phyloP scores from a whole-genome alignment of 2,888 invertebrate species.

The Melinaea marsaeus region DNA sequence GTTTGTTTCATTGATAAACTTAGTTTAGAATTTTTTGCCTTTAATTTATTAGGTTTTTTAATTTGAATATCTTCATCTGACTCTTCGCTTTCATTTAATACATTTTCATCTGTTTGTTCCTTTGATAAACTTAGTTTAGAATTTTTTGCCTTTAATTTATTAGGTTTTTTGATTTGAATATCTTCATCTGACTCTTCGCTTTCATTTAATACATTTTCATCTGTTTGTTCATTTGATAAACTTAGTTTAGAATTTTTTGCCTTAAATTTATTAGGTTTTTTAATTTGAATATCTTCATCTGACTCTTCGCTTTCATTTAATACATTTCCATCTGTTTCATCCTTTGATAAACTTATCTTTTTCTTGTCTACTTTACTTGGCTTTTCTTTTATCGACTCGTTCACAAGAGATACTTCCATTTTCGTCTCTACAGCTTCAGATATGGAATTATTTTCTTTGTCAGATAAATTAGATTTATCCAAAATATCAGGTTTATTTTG shows the following conservation, averaged over 20 bases:
- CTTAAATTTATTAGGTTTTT: not conserved
- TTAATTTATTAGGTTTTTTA: not conserved
- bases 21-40: constrained; percentile 3
- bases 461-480: not conserved
- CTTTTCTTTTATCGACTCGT: not conserved
- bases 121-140: constrained; percentile 8
- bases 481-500: not conserved
- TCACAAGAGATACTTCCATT: not conserved
- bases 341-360: not conserved
- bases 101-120: constrained; percentile 20
- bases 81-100: constrained; percentile 21
- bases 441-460: not conserved
- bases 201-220: not conserved
- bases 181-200: constrained; percentile 17
- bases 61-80: constrained; percentile 26
- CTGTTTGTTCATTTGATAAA: not conserved
- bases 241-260: not conserved
- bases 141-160: not conserved
- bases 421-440: not conserved
- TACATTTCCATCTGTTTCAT: not conserved
- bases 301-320: constrained; percentile 5
- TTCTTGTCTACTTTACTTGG: not conserved
- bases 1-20: constrained; percentile 18
- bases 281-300: constrained; percentile 13
- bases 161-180: not conserved